Evolutionary conservation across 2,888 invertebrate genomes (phyloP).

Genomic region (Escarpia spicata): DNA sequence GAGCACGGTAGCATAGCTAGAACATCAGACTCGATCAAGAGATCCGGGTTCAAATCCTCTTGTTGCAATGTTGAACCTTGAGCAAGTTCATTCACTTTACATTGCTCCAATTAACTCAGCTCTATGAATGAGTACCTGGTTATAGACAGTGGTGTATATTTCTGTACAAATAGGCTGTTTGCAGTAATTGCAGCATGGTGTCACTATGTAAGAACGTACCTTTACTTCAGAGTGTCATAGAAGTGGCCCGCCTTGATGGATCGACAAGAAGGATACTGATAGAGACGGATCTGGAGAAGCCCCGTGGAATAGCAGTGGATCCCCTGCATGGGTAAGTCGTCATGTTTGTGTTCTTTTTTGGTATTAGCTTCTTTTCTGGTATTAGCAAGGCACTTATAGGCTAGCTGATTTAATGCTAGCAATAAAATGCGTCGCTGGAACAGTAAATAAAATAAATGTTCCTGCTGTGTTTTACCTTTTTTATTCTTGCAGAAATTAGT

Average conservation of each 20-base stretch:
- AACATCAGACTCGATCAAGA: no score
- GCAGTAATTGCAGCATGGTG: no score
- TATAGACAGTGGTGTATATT: no score
- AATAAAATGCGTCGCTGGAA: background rate
- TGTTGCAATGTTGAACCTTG: no score
- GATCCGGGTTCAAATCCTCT: no score
- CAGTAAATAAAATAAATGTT: background rate
- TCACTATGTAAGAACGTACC: no score
- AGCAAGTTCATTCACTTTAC: no score
- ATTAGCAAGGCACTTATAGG: background rate
- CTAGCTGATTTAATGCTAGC: background rate
- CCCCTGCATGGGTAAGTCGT: background rate
- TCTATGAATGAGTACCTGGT: no score
- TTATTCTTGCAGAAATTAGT: background rate
- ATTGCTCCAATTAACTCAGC: no score
- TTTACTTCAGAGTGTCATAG: background rate
- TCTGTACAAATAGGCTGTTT: no score
- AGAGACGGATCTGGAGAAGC: background rate
- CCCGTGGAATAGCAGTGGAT: background rate
- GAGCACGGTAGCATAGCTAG: background rate
- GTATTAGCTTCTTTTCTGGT: background rate
- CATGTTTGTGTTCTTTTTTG: background rate
- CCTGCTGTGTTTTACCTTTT: background rate
- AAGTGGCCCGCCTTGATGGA: background rate
- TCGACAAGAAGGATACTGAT: background rate